phyloP scores from a whole-genome alignment of 2,797 vertebrate genomes.

The Melanotaenia pygmaea region DNA sequence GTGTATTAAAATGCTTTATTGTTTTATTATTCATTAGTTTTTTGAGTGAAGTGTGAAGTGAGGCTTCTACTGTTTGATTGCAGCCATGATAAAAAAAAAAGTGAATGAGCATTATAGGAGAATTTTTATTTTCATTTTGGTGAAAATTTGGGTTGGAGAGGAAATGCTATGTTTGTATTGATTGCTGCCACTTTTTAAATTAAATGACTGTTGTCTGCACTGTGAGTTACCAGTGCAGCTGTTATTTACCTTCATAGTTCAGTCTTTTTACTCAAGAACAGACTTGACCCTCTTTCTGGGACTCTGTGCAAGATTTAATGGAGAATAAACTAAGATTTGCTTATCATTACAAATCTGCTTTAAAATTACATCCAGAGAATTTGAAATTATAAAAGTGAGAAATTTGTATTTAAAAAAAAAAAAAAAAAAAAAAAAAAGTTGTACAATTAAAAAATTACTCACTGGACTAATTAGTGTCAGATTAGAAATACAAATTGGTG shows the following conservation, averaged over 20 bases:
- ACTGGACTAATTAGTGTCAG: neutral
- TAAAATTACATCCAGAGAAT: neutral
- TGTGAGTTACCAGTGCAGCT: conserved; percentile 45
- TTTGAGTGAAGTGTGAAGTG: conserved; percentile 35
- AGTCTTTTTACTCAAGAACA: conserved; percentile 24
- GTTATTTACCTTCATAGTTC: conserved; percentile 30
- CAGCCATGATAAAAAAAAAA: conserved; percentile 14
- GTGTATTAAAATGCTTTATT: conserved; percentile 5
- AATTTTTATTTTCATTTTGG: conserved; percentile 46
- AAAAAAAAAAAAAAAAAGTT: too few species aligned
- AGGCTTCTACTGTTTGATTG: conserved; percentile 43
- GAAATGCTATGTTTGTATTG: conserved; percentile 49
- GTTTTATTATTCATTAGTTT: conserved; percentile 41
- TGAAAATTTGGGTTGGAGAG: conserved; percentile 17
- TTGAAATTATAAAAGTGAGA: neutral
- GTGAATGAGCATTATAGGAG: neutral
- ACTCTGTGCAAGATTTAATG: neutral
- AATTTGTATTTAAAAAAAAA: too few species aligned
- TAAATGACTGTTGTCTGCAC: conserved; percentile 55
- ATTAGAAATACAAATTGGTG: too few species aligned
- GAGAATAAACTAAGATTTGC: neutral
- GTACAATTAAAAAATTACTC: neutral
- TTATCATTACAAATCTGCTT: neutral
- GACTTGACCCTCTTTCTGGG: conserved; percentile 9
- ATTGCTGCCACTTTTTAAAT: conserved; percentile 61